Evolutionary conservation across 2,113 vertebrate species (phyloP).

Genomic region (Thomomys bottae): DNA sequence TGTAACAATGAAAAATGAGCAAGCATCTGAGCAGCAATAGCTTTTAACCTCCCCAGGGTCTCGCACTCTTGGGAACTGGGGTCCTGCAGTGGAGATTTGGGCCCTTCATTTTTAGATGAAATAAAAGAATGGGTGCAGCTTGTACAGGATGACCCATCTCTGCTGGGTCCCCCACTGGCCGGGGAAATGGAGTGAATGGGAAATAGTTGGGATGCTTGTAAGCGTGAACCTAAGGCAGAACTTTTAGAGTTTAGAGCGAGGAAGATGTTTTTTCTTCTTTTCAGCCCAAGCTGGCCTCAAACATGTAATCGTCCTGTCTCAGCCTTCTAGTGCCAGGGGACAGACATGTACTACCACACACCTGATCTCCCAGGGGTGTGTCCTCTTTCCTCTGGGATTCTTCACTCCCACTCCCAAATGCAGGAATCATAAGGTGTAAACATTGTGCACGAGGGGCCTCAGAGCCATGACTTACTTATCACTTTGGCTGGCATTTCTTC

Average conservation of each 20-base stretch:
- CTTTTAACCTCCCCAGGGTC: not conserved
- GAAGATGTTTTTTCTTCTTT: not conserved
- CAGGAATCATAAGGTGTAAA: not conserved
- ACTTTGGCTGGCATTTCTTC: not conserved
- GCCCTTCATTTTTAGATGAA: not conserved
- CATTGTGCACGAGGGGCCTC: not conserved
- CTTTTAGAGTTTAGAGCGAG: slow-evolving; percentile 8
- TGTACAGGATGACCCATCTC: not conserved
- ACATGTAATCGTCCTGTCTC: not conserved
- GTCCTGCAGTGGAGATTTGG: not conserved
- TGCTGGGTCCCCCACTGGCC: not conserved
- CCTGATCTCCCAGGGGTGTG: not conserved
- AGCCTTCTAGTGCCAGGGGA: too few species aligned
- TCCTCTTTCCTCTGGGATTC: not conserved
- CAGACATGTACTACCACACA: too few species aligned
- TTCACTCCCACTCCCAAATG: not conserved
- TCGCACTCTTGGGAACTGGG: too few species aligned
- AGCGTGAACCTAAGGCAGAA: not conserved
- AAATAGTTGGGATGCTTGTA: not conserved
- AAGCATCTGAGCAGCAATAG: not conserved
- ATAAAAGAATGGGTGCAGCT: not conserved
- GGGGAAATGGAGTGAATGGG: not conserved
- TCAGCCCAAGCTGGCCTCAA: not conserved
- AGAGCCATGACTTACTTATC: not conserved
- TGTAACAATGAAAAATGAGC: not conserved